phyloP scores from a whole-genome alignment of 2,888 invertebrate genomes.

The Stegana nigrithorax region DNA sequence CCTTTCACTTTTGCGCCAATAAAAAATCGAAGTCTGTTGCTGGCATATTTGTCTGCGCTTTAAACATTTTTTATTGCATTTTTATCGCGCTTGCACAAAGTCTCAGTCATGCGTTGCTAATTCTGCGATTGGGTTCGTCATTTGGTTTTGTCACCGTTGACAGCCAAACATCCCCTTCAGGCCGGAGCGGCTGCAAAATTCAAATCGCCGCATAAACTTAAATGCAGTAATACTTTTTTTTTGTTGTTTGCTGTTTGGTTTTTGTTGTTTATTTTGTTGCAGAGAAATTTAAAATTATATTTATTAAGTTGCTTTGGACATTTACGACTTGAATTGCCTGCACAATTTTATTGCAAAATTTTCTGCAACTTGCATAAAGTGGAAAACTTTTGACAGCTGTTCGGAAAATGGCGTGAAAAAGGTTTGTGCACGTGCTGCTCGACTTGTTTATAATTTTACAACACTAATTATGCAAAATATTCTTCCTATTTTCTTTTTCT shows the following conservation, averaged over 20 bases:
- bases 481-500: no score
- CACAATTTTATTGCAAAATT: constrained; percentile 20
- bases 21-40: no score
- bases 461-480: constrained; percentile 50
- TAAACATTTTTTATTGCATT: constrained; percentile 60
- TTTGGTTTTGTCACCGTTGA: background rate
- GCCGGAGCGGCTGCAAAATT: background rate
- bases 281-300: constrained; percentile 52
- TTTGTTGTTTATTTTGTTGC: constrained; percentile 42
- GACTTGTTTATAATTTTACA: constrained; percentile 1
- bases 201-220: no score
- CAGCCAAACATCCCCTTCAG: constrained; percentile 7
- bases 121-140: constrained; percentile 32
- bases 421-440: constrained; percentile 35
- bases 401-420: constrained; percentile 24
- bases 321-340: constrained; percentile 45
- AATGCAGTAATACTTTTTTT: no score
- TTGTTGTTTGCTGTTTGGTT: no score
- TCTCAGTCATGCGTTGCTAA: constrained; percentile 57
- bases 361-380: constrained; percentile 16
- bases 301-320: constrained; percentile 45
- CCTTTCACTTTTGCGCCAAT: no score
- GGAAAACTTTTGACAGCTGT: constrained; percentile 34
- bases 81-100: constrained; percentile 56
- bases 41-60: no score